Conservation (phyloP, 1,140 invertebrate genomes). For the Globodera rostochiensis region DNA sequence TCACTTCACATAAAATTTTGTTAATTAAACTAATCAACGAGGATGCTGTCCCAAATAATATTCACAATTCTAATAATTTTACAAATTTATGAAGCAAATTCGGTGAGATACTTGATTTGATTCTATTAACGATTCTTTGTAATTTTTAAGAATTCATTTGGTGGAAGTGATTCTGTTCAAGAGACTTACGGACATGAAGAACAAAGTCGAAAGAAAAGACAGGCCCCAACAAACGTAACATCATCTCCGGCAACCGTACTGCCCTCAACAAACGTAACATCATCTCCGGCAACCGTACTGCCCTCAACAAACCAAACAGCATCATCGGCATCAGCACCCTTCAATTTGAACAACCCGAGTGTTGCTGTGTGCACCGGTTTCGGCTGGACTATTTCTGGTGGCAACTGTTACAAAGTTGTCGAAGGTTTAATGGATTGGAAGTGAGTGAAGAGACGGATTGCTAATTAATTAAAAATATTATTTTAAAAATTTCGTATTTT, state of each 20-base stretch:
- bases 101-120: too few relatives aligned
- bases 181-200: neutral
- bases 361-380: neutral
- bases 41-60: too few relatives aligned
- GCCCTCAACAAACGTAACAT: neutral
- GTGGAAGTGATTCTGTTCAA: too few relatives aligned
- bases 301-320: neutral
- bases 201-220: neutral
- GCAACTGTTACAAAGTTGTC: slow-evolving; percentile 6
- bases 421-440: neutral
- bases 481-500: too few relatives aligned
- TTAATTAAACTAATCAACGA: too few relatives aligned
- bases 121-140: too few relatives aligned
- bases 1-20: too few relatives aligned
- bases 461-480: neutral
- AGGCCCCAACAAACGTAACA: neutral
- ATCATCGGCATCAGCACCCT: neutral
- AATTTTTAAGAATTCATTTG: too few relatives aligned
- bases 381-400: slow-evolving; percentile 3
- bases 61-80: too few relatives aligned
- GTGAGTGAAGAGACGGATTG: neutral
- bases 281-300: too few relatives aligned
- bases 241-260: too few relatives aligned
- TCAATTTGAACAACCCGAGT: slow-evolving; percentile 1
- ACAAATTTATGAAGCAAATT: too few relatives aligned